Evolutionary conservation across 2,888 invertebrate genomes (phyloP).

Genomic region (Athrips mouffetella): DNA sequence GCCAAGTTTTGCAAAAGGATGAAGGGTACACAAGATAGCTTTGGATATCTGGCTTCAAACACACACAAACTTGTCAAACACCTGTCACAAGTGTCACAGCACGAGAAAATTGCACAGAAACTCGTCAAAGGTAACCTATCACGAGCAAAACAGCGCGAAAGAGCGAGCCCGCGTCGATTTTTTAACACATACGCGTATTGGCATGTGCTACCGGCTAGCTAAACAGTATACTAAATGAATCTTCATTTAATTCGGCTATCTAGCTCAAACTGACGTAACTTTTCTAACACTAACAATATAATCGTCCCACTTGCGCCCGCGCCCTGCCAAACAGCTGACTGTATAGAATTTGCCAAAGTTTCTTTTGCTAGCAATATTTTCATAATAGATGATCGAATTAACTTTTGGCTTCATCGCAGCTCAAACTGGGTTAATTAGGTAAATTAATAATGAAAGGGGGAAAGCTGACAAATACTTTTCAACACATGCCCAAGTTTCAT

Average conservation of each 20-base stretch:
- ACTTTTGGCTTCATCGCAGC: conserved; percentile 61
- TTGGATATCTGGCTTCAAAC: not conserved
- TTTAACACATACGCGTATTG: conserved; percentile 7
- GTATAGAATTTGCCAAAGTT: conserved; percentile 57
- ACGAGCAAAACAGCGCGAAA: not conserved
- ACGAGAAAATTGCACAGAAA: not conserved
- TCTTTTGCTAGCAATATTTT: conserved; percentile 53
- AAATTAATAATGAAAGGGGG: conserved; percentile 17
- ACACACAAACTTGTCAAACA: conserved; percentile 2
- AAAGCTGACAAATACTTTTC: conserved; percentile 9
- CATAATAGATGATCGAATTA: conserved; percentile 58
- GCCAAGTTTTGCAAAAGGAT: too few species aligned
- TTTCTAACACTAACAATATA: conserved; percentile 41
- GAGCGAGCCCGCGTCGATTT: conserved; percentile 3
- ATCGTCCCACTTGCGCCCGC: conserved; percentile 38
- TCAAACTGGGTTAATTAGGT: conserved; percentile 38
- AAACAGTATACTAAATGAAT: not conserved
- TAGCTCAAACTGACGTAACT: conserved; percentile 39
- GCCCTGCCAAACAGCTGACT: conserved; percentile 42
- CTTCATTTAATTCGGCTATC: too few species aligned
- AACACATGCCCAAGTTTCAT: not conserved
- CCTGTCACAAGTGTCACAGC: conserved; percentile 4
- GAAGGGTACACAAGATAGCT: too few species aligned
- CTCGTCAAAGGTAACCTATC: not conserved
- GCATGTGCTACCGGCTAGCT: not conserved